Percentiles rank a stretch among this genome's conserved stretches.
Conservation (phyloP, 2,888 invertebrate species). For the Luperina testacea region DNA sequence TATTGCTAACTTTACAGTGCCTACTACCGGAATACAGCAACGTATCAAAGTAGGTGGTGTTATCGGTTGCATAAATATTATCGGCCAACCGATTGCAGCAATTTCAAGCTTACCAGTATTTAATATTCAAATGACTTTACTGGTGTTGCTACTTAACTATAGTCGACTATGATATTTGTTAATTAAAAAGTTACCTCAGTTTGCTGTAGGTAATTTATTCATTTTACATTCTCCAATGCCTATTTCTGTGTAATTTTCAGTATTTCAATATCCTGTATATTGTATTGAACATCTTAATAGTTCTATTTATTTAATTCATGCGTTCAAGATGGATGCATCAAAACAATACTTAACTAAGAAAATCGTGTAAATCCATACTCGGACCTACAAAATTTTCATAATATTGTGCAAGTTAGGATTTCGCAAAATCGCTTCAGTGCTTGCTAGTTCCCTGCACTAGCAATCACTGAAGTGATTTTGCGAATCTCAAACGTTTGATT, state of each 20-base stretch:
- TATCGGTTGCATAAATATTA: conserved; percentile 59
- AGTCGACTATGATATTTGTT: background rate
- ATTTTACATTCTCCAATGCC: background rate
- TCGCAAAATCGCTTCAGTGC: conserved; percentile 52
- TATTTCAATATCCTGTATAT: background rate
- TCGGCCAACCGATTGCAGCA: conserved; percentile 46
- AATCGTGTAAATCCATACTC: background rate
- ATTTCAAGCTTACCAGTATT: conserved; percentile 50
- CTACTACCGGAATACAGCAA: conserved; percentile 23
- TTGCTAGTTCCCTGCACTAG: no score
- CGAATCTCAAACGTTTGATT: conserved; percentile 70
- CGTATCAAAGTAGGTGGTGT: conserved; percentile 32
- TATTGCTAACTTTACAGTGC: conserved; percentile 32
- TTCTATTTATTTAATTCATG: background rate
- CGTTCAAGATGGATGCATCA: background rate
- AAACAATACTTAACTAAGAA: background rate
- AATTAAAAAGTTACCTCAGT: conserved; percentile 13
- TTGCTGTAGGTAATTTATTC: conserved; percentile 2
- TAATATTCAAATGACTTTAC: conserved; percentile 37
- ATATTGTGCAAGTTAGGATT: conserved; percentile 64
- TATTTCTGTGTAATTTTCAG: background rate
- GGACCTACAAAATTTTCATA: conserved; percentile 37
- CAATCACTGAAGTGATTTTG: no score
- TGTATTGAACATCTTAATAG: background rate
- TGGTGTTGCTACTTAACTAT: conserved; percentile 33